Evolutionary conservation across 2,113 vertebrate species (phyloP), one percentile per base, ranked within the genome.

Genomic region (Alouatta palliata): DNA sequence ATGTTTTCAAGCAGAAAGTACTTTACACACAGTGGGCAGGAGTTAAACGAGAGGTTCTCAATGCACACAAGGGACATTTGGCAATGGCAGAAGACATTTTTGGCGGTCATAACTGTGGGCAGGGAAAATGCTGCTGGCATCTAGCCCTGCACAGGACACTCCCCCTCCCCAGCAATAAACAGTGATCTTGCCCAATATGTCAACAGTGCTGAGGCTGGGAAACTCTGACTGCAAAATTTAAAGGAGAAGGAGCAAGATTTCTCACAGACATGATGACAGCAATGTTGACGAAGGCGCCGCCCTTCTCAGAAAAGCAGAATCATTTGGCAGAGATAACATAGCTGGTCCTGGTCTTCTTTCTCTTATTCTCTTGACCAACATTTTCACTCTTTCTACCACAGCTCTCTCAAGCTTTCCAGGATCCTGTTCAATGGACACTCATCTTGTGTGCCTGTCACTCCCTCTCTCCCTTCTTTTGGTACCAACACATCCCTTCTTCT

Each of bases 121-220:
- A 4, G 35, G 23, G 32, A 0, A 6, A 17, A 9, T 1, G 19
- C 17, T 45, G 4, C 6, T 23, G 27, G 49, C 13, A 43, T 35
- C 35, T 45, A 20, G 16, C 35, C 49, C 30, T 54, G 52, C 49
- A 27, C 7, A 82, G 54, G 9, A 35, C 58, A 32, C 20, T 64
- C 19, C 30, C 25, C 1, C 16, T 10, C 52, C 17, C 43, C 35
- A 54, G n/a, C 43, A 37, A 25, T 5, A 66, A 66, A 75, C 16
- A 84, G 21, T n/a, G 1, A 49, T 61, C 30, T 58, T 27, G 68
- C 43, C 58, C 20, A n/a, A 37, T 21, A 14, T 1, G 27, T 47
- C 25, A 73, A 9, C 3, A 49, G 20, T 5, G 6, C 16, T 14
- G 35, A 68, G 30, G 10, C 27, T 71, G 23, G 73, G 61, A 84